Base-by-base conservation (phyloP, 2,113 vertebrate genomes). In the Gavialis gangeticus region DNA sequence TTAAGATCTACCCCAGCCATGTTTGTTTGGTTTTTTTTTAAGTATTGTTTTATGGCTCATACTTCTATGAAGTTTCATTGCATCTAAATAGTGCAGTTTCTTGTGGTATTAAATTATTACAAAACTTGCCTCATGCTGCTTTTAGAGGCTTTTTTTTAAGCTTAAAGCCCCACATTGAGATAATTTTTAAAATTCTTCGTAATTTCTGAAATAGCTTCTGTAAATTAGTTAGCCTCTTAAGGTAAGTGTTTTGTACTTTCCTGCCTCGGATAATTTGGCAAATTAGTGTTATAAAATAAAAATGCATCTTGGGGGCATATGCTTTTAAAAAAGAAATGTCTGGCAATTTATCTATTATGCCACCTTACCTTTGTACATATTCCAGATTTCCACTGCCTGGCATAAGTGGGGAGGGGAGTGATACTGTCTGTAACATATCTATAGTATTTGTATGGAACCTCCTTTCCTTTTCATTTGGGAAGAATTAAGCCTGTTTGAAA, bases 81-180 rank as follows among this genome's bases (percentile, higher is more conserved):
- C 96, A 96, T 95, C 92, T 85, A 94, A 92, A 95, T 97, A 58
- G 57, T 66, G 62, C 34, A 87, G 62, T 46, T 93, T 93, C 96
- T 93, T 93, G 78, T 0, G 34, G 75, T 86, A 19, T 79, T 92
- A 88, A 93, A 93, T 88, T 92, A 58, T 82, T 24, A 88, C 89
- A 95, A 84, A 66, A 89, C 75, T 84, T 84, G 67, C 27, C 58
- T 82, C 92, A 93, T 93, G 67, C 60, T 95, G 59, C 34, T 95
- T 92, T 86, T 77, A 91, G 71, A 71, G 66, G 71, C 21, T 84
- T 79, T 95, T 87, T 62, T 93, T 96, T 71, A 46, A 93, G 66
- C 78, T 30, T 75, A 24, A 88, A 67, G 1, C 75, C 87, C 59
- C 5, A 86, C 82, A 87, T 75, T 73, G 21, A 75, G 25, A 56